Percentiles rank a stretch among this genome's conserved stretches.
Evolutionary conservation across 2,797 vertebrate genomes (phyloP).

Genomic region (Crax fasciolata): DNA sequence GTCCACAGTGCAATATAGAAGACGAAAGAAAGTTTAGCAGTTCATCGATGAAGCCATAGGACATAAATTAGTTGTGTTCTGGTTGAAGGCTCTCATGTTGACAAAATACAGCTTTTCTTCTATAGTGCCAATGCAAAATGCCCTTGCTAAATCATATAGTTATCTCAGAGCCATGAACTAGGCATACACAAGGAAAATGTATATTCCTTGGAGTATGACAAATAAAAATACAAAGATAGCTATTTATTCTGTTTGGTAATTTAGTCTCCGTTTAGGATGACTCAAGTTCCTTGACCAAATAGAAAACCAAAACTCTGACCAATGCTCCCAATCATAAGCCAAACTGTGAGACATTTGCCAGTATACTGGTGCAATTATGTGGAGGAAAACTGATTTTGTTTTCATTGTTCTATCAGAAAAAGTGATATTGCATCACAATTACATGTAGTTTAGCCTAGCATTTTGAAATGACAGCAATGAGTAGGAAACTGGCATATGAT

Average conservation of each 20-base stretch:
- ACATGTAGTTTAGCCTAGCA: not conserved
- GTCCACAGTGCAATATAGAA: not conserved
- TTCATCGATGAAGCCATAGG: not conserved
- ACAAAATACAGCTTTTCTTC: not conserved
- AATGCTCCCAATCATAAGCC: not conserved
- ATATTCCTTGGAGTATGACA: not conserved
- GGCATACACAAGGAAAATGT: not conserved
- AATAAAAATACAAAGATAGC: not conserved
- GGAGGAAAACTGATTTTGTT: not conserved
- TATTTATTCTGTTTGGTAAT: not conserved
- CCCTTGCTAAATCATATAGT: not conserved
- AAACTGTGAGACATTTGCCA: not conserved
- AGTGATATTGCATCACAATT: not conserved
- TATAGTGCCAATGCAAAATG: not conserved
- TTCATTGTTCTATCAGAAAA: not conserved
- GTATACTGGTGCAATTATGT: not conserved
- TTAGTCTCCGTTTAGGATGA: not conserved
- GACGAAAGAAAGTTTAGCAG: not conserved
- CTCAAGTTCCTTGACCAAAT: not conserved
- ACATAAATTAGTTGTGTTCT: not conserved
- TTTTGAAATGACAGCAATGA: not conserved
- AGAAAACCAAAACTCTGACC: not conserved
- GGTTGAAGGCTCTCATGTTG: not conserved
- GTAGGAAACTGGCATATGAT: not conserved
- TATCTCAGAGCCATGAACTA: not conserved